These are phyloP conservation scores for Fratercula arctica DNA, from an alignment of 2,797 vertebrate genomes.

Conservation along the genomic window DNA sequence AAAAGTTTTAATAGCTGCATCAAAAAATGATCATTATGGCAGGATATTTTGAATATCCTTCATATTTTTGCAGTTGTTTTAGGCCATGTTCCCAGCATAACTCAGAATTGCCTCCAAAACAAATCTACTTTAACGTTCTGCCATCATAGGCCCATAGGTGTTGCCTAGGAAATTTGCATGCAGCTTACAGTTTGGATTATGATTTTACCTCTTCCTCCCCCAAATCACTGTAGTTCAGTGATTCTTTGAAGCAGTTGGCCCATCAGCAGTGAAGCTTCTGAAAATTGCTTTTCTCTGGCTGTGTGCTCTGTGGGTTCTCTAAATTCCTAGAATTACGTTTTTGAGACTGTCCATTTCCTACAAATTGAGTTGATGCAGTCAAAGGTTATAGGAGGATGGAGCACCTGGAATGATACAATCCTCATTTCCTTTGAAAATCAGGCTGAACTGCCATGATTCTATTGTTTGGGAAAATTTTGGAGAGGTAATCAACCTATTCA, in stretches of 20 bases:
- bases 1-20: not conserved
- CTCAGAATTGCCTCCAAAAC: not conserved
- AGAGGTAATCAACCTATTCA: not conserved
- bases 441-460: not conserved
- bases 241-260: not conserved
- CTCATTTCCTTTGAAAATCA: not conserved
- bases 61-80: accelerated
- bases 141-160: not conserved
- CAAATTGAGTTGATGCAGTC: not conserved
- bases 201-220: not conserved
- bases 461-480: not conserved
- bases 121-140: not conserved
- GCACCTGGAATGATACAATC: not conserved
- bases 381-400: not conserved
- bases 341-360: not conserved
- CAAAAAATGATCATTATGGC: not conserved
- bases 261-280: not conserved
- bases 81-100: not conserved
- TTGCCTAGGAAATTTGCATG: not conserved
- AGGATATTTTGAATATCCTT: not conserved
- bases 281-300: not conserved
- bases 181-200: not conserved
- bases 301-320: not conserved
- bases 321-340: not conserved
- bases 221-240: not conserved